Evolutionary conservation across 2,888 invertebrate genomes (phyloP), one percentile per base, ranked within the genome.

Genomic region (Zygogramma bicolorata): DNA sequence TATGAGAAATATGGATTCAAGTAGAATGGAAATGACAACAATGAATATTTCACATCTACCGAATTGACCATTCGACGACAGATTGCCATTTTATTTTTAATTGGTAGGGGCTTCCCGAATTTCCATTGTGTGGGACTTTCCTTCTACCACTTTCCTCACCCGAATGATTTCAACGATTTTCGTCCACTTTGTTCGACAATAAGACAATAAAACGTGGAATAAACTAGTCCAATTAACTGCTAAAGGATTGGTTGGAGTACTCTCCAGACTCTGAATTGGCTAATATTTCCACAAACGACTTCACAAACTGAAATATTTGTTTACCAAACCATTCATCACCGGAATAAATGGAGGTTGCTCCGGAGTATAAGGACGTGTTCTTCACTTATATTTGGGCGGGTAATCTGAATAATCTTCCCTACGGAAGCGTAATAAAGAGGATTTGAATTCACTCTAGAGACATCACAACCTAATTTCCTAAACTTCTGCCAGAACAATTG

Each of bases 211-310:
- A 53, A 53, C 25, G 27, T n/a, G 27, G 25, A 53, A n/a, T 53
- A 27, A 53, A 53, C 53, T 15, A 53, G 25, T n/a, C 25, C 53
- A 53, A 53, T 53, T 53, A 53, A 53, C 25, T n/a, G n/a, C 27
- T n/a, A 53, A 53, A 53, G 25, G 27, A 13, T n/a, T n/a, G 25
- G 1, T 25, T 18, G 25, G 13, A 53, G 53, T 27, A 53, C 27
- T 13, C 53, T 53, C 22, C 3, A 53, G 53, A 53, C 25, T 53
- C 7, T n/a, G 53, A 53, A 53, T 53, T n/a, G 27, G 53, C 53
- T 53, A 27, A 53, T 53, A 53, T 53, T 53, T 53, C 53, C 53
- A 53, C 53, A 53, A 53, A 53, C 53, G 53, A 53, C 53, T 25
- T n/a, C 13, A 15, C 53, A 53, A 53, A 53, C 27, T 53, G 53